Evolutionary conservation across 2,113 vertebrate species (phyloP), one percentile per base, ranked within the genome.

Genomic region (Burhinus bistriatus): DNA sequence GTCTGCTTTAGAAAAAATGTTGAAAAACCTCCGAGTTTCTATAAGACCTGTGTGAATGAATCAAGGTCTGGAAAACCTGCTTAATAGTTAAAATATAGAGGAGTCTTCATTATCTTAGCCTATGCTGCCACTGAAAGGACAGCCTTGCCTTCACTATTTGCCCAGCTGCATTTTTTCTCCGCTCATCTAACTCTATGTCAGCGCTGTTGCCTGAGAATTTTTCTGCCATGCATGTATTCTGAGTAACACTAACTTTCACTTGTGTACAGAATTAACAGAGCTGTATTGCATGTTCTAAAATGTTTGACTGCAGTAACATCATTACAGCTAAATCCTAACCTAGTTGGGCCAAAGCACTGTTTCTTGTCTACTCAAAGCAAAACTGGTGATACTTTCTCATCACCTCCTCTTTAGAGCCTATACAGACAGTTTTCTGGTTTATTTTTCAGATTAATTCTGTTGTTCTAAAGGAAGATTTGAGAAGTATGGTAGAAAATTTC

Each of bases 401-500:
- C 22, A 18, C 6, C 14, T 36, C 55, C 54, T 79, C 79, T 27
- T 87, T n/a, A 49, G 16, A 58, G 23, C 52, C 51, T 55, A 1
- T 44, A 47, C 29, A 70, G 45, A 89, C 71, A 49, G 9, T 65
- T 89, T 89, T 97, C 86, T 96, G 49, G 45, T 86, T 96, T 97
- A 17, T 96, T 93, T 98, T 80, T 83, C 95, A 99, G 99, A 98
- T 99, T 45, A 98, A 99, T 91, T 98, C 99, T 71, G 65, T 97
- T 94, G 96, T 98, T 32, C 98, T 99, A 90, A 99, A 99, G 97
- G 98, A 99, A 97, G 98, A 98, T 9, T 89, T 99, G 98, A 98
- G 97, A 92, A 93, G 77, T 18, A 99, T 99, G 99, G 99, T 99
- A 6, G 99, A 99, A 98, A 99, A 98, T 71, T 99, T 99, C 96